Evolutionary conservation across 1,140 invertebrate genomes (phyloP), one percentile per base, ranked within the genome.

Genomic region (Hypothenemus hampei): DNA sequence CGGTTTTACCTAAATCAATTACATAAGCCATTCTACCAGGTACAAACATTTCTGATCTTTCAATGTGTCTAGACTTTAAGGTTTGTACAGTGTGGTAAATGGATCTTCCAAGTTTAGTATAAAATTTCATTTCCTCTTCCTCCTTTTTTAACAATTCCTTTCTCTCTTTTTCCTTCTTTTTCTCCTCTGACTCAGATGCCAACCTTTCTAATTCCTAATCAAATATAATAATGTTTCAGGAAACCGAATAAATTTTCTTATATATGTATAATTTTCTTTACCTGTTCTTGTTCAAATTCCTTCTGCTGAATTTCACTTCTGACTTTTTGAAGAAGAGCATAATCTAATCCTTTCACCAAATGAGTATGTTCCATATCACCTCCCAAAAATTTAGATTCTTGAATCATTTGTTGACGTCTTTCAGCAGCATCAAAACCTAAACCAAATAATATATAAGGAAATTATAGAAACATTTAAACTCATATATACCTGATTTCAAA

Each of bases 361-460:
- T 99, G 97, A 73, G 97, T 99, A 67, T 99, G 97, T 63, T 98
- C 95, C 89, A 99, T 98, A 73, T 99, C 97, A 83, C 97, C 97
- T 70, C 97, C 97, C 75, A 99, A 89, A 75, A 95, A 99, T 77
- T 99, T 99, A 0, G 97, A 99, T 73, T 99, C 95, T 73, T 98
- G 93, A 70, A 99, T 99, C 76, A 97, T 85, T 69, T 97, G 91
- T 24, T 93, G 81, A 31, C 96, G 78, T 36, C 93, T 78, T 74
- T 98, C 94, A n/a, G 95, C 95, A 22, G 93, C 93, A 78, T 97
- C 94, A 67, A 93, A 80, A 40, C 89, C 53, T 56, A 41, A 11
- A 55, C 21, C 10, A 15, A 2, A 1, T n/a, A 39, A n/a, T 13
- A 39, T 39, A 37, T 16, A 8, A 16, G 15, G 15, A 37, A 37